Percentiles rank a stretch among this genome's conserved stretches.
phyloP scores from a whole-genome alignment of 2,888 invertebrate species.

The Meiosimyza decipiens region DNA sequence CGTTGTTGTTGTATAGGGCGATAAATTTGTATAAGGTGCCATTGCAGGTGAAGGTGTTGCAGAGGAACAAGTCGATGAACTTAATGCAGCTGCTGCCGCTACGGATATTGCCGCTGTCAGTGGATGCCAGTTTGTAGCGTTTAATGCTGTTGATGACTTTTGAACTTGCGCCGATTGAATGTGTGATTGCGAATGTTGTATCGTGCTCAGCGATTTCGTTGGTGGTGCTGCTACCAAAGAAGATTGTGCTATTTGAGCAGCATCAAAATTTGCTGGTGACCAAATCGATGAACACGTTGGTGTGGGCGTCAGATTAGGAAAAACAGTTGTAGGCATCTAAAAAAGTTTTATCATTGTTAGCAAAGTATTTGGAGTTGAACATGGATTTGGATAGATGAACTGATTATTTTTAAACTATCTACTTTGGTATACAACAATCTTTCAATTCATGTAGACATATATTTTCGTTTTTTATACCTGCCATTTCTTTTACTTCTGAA shows the following conservation, averaged over 20 bases:
- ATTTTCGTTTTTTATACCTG: no score
- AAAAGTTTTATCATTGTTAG: not conserved
- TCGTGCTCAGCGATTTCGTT: not conserved
- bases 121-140: slow-evolving; percentile 1
- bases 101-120: slow-evolving; percentile 6
- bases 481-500: no score
- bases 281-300: slow-evolving; percentile 9
- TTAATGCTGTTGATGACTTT: not conserved
- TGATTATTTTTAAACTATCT: no score
- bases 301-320: not conserved
- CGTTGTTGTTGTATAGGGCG: not conserved
- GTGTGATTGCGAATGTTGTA: not conserved
- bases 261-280: slow-evolving; percentile 16
- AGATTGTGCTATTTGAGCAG: not conserved
- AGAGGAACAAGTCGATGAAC: slow-evolving; percentile 11
- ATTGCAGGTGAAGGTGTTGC: slow-evolving; percentile 18
- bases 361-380: no score
- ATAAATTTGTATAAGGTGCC: not conserved
- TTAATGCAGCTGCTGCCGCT: slow-evolving; percentile 17
- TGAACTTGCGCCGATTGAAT: not conserved
- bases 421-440: no score
- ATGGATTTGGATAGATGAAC: no score
- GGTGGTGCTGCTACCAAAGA: not conserved
- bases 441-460: no score
- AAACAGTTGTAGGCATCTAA: slow-evolving; percentile 6